These are phyloP conservation scores for Neofelis nebulosa DNA, from an alignment of 2,113 vertebrate genomes.

Conservation along the genomic window DNA sequence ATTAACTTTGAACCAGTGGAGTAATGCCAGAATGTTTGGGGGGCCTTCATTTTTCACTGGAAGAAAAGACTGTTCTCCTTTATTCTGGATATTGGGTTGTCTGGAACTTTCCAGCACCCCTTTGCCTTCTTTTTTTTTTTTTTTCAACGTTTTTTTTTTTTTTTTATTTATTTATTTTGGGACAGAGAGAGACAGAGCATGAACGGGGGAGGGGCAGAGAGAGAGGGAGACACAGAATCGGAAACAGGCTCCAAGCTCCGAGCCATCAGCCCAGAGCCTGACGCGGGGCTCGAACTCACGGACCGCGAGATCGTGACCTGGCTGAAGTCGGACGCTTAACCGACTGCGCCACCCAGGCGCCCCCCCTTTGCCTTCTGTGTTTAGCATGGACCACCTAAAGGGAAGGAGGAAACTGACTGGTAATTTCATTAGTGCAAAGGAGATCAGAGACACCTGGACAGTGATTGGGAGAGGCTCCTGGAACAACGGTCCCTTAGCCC, in stretches of 20 bases:
- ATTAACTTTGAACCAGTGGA: slow-evolving; percentile 29
- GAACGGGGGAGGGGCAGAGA: too few relatives aligned
- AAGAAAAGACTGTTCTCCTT: neutral
- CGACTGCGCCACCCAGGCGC: too few relatives aligned
- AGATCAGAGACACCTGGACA: neutral
- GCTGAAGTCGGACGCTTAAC: too few relatives aligned
- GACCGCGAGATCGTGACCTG: too few relatives aligned
- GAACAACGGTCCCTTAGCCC: neutral
- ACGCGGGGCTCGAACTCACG: too few relatives aligned
- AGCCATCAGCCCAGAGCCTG: too few relatives aligned
- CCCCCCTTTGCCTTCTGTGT: accelerated
- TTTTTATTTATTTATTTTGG: too few relatives aligned
- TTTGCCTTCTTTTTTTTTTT: too few relatives aligned
- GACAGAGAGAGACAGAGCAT: too few relatives aligned
- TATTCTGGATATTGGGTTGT: neutral
- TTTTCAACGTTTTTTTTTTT: too few relatives aligned
- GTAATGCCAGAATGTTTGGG: neutral
- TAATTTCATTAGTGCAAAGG: neutral
- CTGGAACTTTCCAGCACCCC: neutral
- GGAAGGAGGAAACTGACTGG: neutral
- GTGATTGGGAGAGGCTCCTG: neutral
- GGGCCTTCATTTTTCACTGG: neutral
- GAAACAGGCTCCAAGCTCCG: too few relatives aligned
- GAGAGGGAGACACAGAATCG: too few relatives aligned
- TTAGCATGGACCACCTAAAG: neutral